These are phyloP conservation scores for Cenopis cana DNA, from an alignment of 2,888 invertebrate species.

Conservation along the genomic window DNA sequence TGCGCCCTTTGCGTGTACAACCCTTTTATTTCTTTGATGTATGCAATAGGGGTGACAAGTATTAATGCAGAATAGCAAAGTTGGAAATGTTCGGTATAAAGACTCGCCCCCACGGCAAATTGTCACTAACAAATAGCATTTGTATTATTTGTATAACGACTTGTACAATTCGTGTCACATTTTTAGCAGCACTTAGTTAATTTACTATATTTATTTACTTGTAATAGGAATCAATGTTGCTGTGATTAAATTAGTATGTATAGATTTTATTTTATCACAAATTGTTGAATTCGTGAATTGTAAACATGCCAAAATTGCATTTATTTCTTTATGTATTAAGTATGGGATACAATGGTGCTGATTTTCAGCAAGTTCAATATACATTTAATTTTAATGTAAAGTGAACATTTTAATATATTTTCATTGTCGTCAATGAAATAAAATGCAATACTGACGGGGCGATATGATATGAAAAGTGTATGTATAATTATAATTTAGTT, in stretches of 20 bases:
- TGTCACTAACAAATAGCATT: slow-evolving; percentile 74
- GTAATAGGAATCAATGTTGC: slow-evolving; percentile 65
- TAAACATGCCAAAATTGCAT: slow-evolving; percentile 38
- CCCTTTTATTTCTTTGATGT: slow-evolving; percentile 84
- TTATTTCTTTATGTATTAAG: slow-evolving; percentile 27
- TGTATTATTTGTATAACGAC: slow-evolving; percentile 72
- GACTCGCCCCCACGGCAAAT: slow-evolving; percentile 74
- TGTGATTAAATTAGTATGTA: slow-evolving; percentile 77
- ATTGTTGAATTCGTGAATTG: slow-evolving; percentile 38
- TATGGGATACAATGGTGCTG: slow-evolving; percentile 39
- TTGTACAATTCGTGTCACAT: slow-evolving; percentile 50
- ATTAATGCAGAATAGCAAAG: slow-evolving; percentile 73
- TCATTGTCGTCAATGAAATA: slow-evolving; percentile 60
- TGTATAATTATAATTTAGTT: slow-evolving; percentile 71
- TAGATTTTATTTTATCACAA: slow-evolving; percentile 66
- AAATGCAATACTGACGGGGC: slow-evolving; percentile 78
- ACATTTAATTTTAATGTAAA: slow-evolving; percentile 39
- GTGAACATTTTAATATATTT: slow-evolving; percentile 66
- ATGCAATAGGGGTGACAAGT: slow-evolving; percentile 79
- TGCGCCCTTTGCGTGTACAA: slow-evolving; percentile 76
- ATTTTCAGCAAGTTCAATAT: slow-evolving; percentile 30
- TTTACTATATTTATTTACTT: slow-evolving; percentile 75
- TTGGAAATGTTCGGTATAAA: slow-evolving; percentile 77
- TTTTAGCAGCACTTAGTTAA: slow-evolving; percentile 69
- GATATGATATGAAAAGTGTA: slow-evolving; percentile 60